Base-by-base conservation (phyloP, 2,113 vertebrate genomes). In the Coturnix japonica region DNA sequence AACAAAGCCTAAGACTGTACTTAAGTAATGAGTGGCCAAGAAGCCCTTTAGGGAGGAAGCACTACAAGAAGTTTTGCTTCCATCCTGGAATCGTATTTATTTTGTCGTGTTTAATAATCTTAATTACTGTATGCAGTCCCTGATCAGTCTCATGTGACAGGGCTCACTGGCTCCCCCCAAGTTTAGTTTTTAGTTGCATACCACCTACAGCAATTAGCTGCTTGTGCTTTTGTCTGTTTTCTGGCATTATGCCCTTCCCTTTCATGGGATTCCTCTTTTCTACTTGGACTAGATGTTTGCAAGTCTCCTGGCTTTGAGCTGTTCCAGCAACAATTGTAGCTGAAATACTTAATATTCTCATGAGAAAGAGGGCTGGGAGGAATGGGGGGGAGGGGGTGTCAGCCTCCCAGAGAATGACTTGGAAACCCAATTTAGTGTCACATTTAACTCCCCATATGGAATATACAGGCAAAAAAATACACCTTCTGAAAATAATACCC, bases 301-400 rank as follows among this genome's bases (percentile, higher is more conserved):
- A 94, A 96, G 91, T 91, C 95, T 96, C 95, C 90, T 81, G 94
- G 89, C 89, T 95, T 95, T 96, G 89, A 97, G 94, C 89, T 96
- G 90, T 93, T 96, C 95, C 95, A 90, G 86, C 92, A 95, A 95
- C 94, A 94, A 93, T 81, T 96, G 92, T 94, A 95, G 95, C 86
- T 87, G 76, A 96, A 95, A 95, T 94, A 83, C 95, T 97, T 96
- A 94, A 96, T 96, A 96, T 95, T 97, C 96, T 95, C 90, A 93
- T 90, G 94, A 93, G 95, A 92, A 94, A 85, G 81, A 80, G 1
- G 13, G 71, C 75, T 91, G 33, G 12, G 44, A 93, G 78, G 89
- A 94, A 60, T 11, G 53, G 66, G 22, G 26, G 31, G 20, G 9
- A 10, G 17, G 22, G 19, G 10, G 13, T 31, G 71, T 89, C 78